A percentile compares a stretch with the other conserved stretches of the same genome.
Conservation (phyloP, 2,888 invertebrate genomes). For the Drosophila kuntzei region DNA sequence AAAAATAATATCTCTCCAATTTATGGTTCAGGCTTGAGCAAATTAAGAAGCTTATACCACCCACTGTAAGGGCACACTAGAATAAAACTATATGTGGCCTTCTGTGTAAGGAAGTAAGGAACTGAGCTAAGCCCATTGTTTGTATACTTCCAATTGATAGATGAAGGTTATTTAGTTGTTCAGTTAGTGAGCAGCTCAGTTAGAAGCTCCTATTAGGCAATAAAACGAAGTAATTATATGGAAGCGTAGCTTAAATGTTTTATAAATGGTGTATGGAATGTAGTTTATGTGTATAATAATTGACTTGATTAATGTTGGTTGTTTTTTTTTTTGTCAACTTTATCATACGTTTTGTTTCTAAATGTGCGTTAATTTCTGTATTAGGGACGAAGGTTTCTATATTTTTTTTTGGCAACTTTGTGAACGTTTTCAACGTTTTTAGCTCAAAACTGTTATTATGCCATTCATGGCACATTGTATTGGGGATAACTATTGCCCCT, state of each 20-base stretch:
- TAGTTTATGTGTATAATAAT: background rate
- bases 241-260: slow-evolving; percentile 9
- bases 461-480: slow-evolving; percentile 53
- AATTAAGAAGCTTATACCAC: background rate
- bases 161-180: slow-evolving; percentile 28
- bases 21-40: background rate
- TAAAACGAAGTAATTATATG: slow-evolving; percentile 13
- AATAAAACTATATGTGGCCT: background rate
- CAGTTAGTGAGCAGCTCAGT: slow-evolving; percentile 12
- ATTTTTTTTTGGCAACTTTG: slow-evolving; percentile 27
- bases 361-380: slow-evolving; percentile 17
- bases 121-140: slow-evolving; percentile 5
- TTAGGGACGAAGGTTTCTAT: slow-evolving; percentile 9
- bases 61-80: background rate
- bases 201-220: slow-evolving; percentile 7
- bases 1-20: background rate
- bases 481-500: slow-evolving; percentile 34
- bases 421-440: slow-evolving; percentile 36
- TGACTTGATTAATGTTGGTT: background rate
- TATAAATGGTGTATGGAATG: background rate
- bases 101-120: background rate
- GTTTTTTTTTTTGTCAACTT: background rate
- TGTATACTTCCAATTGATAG: slow-evolving; percentile 39
- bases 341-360: background rate
- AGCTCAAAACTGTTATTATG: slow-evolving; percentile 48